phyloP scores from a whole-genome alignment of 2,888 invertebrate species.

The Catotricha subobsoleta region DNA sequence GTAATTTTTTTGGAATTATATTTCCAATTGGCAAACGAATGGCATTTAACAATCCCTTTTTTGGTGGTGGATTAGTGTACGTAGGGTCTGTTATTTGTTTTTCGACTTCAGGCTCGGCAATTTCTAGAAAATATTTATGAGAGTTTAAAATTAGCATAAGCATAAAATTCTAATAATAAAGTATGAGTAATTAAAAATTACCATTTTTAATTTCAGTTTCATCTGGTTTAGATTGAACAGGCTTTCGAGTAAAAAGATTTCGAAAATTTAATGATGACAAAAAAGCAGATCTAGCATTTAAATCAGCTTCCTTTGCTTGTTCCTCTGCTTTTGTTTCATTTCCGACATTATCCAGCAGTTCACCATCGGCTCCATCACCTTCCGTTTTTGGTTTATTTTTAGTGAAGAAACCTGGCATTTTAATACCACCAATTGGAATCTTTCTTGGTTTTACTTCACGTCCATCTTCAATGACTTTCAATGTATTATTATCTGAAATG shows the following conservation, averaged over 20 bases:
- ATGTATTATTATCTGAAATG: conserved; percentile 7
- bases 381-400: conserved; percentile 54
- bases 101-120: conserved; percentile 14
- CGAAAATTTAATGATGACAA: conserved; percentile 29
- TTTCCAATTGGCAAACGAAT: conserved; percentile 44
- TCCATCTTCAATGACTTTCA: conserved; percentile 38
- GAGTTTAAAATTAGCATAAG: too few species aligned
- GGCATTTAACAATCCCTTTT: conserved; percentile 37
- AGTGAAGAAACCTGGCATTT: conserved; percentile 71
- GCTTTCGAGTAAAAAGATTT: conserved; percentile 37
- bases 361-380: conserved; percentile 34
- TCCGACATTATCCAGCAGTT: conserved; percentile 30
- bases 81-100: conserved; percentile 27
- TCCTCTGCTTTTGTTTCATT: conserved; percentile 27
- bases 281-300: conserved; percentile 22
- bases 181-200: neutral
- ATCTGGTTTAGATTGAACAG: conserved; percentile 20
- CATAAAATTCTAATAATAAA: conserved; percentile 8
- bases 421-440: conserved; percentile 73
- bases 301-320: conserved; percentile 19
- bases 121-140: neutral
- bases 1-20: conserved; percentile 33
- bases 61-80: conserved; percentile 19
- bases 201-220: conserved; percentile 12
- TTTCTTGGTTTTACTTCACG: conserved; percentile 63